Base-by-base conservation (phyloP, 2,888 invertebrate species). In the Hoplodrina blanda region DNA sequence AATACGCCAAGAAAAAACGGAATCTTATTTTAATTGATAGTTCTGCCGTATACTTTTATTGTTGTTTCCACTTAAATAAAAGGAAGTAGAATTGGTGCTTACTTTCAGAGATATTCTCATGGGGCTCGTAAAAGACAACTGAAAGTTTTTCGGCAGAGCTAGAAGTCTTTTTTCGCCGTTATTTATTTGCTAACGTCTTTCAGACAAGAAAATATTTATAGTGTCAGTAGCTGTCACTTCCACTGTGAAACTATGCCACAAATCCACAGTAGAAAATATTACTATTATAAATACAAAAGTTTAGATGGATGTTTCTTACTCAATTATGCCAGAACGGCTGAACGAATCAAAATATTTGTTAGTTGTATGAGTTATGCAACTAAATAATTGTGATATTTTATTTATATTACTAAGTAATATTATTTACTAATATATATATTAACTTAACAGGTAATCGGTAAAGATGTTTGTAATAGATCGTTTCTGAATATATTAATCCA, bases 71-170 rank as follows among this genome's bases (percentile, higher is more conserved):
- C 46, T n/a, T 10, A 15, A 41, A 57, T 57, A 57, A 20, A 54
- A 49, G n/a, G 13, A 53, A 59, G 5, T 20, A 11, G 20, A 76
- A 17, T 57, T 69, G 37, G 19, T 59, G 57, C 19, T 76, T 54
- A 76, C 49, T 54, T 37, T 75, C 20, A 15, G 19, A 25, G 30
- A 13, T 13, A n/a, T 50, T 25, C 73, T 54, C 54, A 19, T 19
- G 69, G 33, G 76, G 4, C 53, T 69, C 69, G 54, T 76, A 60
- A 69, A 68, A 68, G 17, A 33, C 5, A 46, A 13, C 57, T 20
- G 41, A 49, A 59, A 54, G 49, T 73, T n/a, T 73, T 76, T 76
- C 4, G 49, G 3, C 10, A 8, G 4, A 37, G 30, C 1, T 6
- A 30, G 7, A 59, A 59, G 53, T 41, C 59, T 46, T 59, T 53